These are phyloP conservation scores for Mormyrus proboscirostris DNA, from an alignment of 2,797 vertebrate genomes.

Conservation along the genomic window DNA sequence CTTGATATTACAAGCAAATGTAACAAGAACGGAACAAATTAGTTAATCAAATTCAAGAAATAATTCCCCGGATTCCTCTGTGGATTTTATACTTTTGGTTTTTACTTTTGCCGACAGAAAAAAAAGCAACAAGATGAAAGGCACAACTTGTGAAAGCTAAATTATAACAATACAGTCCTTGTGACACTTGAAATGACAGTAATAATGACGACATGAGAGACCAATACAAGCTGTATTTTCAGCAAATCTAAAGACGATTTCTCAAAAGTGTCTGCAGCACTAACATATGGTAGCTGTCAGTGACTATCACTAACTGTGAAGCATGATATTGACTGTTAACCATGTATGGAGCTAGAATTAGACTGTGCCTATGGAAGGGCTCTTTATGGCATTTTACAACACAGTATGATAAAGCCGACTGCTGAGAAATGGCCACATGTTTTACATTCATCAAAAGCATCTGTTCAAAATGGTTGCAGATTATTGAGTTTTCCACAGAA, in stretches of 20 bases:
- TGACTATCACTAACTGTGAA: neutral
- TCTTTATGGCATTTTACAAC: neutral
- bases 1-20: constrained; percentile 9
- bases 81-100: neutral
- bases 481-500: neutral
- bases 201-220: neutral
- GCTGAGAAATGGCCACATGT: neutral
- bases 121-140: constrained; percentile 3
- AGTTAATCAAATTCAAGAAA: constrained; percentile 18
- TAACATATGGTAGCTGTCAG: constrained; percentile 6
- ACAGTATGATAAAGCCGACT: neutral
- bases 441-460: constrained; percentile 5
- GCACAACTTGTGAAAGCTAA: neutral
- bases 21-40: neutral
- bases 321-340: constrained; percentile 8
- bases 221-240: neutral
- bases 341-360: neutral
- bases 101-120: neutral
- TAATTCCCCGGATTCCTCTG: neutral
- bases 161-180: constrained; percentile 15
- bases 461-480: neutral
- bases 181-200: constrained; percentile 6
- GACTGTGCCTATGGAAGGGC: neutral
- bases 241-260: neutral
- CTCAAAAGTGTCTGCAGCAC: neutral